Base-by-base conservation (phyloP, 2,888 invertebrate genomes). In the Spodoptera exigua region DNA sequence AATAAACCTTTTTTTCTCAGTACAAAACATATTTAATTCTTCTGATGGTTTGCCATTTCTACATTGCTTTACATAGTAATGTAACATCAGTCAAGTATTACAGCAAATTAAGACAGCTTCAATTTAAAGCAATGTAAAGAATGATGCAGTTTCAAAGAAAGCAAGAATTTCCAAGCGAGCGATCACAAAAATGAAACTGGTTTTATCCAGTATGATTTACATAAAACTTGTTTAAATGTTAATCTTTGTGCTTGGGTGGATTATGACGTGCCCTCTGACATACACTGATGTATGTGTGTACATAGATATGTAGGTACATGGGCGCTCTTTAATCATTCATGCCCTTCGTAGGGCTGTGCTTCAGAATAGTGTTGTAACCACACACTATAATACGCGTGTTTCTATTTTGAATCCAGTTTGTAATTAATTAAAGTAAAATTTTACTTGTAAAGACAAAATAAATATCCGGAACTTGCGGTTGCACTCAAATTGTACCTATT, bases 191-290 rank as follows among this genome's bases (percentile, higher is more conserved):
- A 89, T 85, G 83, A 83, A 85, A 84, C 83, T 76, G 79, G 82
- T 84, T 85, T 84, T 78, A 83, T 79, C 79, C 83, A 74, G 63
- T 79, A 79, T 74, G 84, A 92, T 93, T 93, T 91, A 89, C 93
- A 93, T 93, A 93, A 92, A 93, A 89, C 89, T 92, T 91, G 91
- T 93, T 91, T 92, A 93, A 92, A 93, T 93, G 93, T 91, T 92
- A 93, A 93, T 93, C 89, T 84, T 80, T 81, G 78, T 84, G 85
- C 83, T 83, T 80, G 82, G 83, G 83, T 85, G 85, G 87, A 88
- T 89, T 89, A 89, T 89, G 87, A 90, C 85, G 83, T 89, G 84
- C 88, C 88, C 89, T 87, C 83, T 86, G 88, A 76, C 74, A 77
- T 70, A 74, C 60, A 57, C 59, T 49, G 63, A 44, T 60, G 61